Conservation (phyloP, 2,888 invertebrate species). For the Calameuta filiformis region DNA sequence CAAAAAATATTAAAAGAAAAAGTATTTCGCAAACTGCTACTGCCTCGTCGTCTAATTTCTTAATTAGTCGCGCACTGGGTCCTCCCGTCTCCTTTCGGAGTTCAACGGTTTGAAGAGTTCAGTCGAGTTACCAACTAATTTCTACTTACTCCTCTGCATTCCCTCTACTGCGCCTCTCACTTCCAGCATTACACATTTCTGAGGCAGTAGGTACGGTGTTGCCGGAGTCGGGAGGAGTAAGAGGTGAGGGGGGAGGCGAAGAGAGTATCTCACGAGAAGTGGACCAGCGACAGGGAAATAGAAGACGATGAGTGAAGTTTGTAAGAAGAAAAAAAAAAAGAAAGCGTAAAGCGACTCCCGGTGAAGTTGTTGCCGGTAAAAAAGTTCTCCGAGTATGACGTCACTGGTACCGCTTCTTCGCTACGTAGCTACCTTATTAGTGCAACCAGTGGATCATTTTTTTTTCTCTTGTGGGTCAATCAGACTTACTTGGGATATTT, state of each 20-base stretch:
- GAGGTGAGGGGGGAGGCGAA: neutral
- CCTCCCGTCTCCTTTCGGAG: neutral
- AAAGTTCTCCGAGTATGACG: neutral
- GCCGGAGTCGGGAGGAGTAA: neutral
- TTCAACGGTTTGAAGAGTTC: conserved; percentile 7
- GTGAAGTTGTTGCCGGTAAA: neutral
- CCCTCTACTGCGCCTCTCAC: neutral
- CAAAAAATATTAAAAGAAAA: neutral
- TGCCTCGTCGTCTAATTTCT: neutral
- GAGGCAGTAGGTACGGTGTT: neutral
- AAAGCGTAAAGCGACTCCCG: neutral
- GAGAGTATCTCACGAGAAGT: neutral
- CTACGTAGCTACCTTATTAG: too few relatives aligned
- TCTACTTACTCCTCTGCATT: neutral
- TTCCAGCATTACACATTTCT: neutral
- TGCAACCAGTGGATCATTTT: too few relatives aligned
- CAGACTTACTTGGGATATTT: too few relatives aligned
- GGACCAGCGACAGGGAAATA: neutral
- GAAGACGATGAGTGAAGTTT: neutral
- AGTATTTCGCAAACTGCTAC: neutral
- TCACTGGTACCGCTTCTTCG: neutral
- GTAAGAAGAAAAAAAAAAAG: neutral
- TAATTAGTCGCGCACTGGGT: conserved; percentile 4
- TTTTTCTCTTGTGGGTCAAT: too few relatives aligned
- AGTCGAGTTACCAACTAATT: conserved; percentile 7